Evolutionary conservation across 2,888 invertebrate species (phyloP).

Genomic region (Saturnia pavonia): DNA sequence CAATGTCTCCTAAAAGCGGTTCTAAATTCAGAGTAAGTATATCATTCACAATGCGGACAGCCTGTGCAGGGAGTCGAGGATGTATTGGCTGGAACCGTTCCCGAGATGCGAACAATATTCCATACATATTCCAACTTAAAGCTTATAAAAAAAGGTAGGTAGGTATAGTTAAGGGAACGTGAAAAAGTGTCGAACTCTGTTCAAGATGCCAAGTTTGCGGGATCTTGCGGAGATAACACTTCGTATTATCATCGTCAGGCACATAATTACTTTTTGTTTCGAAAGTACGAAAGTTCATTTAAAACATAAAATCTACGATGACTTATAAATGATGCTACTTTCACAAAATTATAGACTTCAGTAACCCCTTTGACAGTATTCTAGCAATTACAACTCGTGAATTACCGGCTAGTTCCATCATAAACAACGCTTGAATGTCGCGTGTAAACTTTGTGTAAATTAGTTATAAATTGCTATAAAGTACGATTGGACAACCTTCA

Average conservation of each 20-base stretch:
- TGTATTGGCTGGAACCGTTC: too few species aligned
- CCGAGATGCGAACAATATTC: too few species aligned
- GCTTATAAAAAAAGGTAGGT: too few species aligned
- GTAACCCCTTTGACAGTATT: neutral
- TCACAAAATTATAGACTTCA: neutral
- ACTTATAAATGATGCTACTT: neutral
- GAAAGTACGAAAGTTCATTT: neutral
- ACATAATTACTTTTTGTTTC: neutral
- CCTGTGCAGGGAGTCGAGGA: too few species aligned
- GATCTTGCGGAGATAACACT: neutral
- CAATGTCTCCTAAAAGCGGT: too few species aligned
- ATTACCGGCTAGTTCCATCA: neutral
- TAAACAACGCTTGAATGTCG: neutral
- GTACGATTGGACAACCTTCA: slow-evolving; percentile 26
- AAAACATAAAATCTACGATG: neutral
- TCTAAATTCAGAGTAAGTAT: too few species aligned
- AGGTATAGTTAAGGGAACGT: too few species aligned
- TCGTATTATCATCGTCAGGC: neutral
- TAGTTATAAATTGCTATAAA: slow-evolving; percentile 26
- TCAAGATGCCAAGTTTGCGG: too few species aligned
- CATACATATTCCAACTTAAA: too few species aligned
- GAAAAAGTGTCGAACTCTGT: too few species aligned
- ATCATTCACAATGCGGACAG: too few species aligned
- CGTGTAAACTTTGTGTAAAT: slow-evolving; percentile 22
- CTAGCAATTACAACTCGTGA: neutral